phyloP scores from a whole-genome alignment of 2,113 vertebrate species.

The Trachemys scripta region DNA sequence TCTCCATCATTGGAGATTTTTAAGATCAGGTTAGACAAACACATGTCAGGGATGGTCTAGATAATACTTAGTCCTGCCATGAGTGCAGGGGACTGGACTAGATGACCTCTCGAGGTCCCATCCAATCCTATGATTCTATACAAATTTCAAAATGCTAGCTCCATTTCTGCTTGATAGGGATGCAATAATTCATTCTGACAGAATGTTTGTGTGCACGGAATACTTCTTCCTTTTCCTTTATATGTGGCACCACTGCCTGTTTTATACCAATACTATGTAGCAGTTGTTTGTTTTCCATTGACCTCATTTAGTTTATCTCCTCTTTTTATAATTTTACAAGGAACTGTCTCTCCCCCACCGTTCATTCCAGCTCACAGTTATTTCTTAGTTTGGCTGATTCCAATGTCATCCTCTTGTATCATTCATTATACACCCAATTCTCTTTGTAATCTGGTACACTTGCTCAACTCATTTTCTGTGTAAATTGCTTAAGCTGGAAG shows the following conservation, averaged over 20 bases:
- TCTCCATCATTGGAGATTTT: too few species aligned
- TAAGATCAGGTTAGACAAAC: too few species aligned
- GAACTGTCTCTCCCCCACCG: not conserved
- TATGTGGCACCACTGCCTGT: not conserved
- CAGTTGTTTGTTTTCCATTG: not conserved
- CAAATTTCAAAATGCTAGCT: not conserved
- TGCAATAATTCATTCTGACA: not conserved
- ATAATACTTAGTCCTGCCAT: too few species aligned
- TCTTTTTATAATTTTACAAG: not conserved
- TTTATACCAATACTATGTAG: not conserved
- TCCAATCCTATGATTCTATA: too few species aligned
- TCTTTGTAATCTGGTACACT: accelerated
- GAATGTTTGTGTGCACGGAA: not conserved
- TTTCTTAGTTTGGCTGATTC: not conserved
- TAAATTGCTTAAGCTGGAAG: not conserved
- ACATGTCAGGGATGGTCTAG: too few species aligned
- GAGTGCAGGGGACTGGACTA: too few species aligned
- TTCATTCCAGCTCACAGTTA: not conserved
- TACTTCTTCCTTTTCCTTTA: accelerated
- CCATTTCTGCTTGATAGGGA: not conserved
- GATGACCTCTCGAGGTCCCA: too few species aligned
- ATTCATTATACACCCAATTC: not conserved
- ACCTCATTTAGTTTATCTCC: not conserved
- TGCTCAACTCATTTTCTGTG: constrained; percentile 6
- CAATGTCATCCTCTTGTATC: not conserved